Conservation (phyloP, 1,140 invertebrate genomes). For the Streblospio benedicti region DNA sequence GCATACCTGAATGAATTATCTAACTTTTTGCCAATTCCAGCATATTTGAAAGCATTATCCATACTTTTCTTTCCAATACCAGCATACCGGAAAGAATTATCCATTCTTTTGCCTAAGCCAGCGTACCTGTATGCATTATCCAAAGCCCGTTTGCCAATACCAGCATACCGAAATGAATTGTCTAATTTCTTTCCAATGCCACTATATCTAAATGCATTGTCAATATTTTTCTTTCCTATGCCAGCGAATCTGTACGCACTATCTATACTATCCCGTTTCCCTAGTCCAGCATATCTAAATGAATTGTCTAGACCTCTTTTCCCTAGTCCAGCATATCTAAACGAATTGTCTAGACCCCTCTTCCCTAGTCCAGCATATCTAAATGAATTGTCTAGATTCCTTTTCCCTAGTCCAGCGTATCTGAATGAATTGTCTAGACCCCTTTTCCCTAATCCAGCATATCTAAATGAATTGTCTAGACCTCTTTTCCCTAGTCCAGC, state of each 20-base stretch:
- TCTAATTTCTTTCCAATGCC: no score
- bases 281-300: background rate
- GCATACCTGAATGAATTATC: no score
- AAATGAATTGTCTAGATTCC: no score
- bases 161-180: no score
- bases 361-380: constrained; percentile 2
- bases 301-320: background rate
- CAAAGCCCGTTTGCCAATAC: background rate
- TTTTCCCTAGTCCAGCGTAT: no score
- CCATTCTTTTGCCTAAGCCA: background rate
- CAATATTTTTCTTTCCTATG: background rate
- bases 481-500: no score
- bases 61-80: background rate
- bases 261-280: constrained; percentile 1
- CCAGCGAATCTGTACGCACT: background rate
- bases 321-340: background rate
- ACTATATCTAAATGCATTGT: background rate
- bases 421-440: no score
- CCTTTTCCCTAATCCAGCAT: no score
- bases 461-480: no score
- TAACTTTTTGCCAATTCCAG: no score
- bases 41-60: background rate
- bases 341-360: no score
- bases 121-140: background rate
- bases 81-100: background rate